phyloP scores from a whole-genome alignment of 2,888 invertebrate genomes.

The Onchidella celtica region DNA sequence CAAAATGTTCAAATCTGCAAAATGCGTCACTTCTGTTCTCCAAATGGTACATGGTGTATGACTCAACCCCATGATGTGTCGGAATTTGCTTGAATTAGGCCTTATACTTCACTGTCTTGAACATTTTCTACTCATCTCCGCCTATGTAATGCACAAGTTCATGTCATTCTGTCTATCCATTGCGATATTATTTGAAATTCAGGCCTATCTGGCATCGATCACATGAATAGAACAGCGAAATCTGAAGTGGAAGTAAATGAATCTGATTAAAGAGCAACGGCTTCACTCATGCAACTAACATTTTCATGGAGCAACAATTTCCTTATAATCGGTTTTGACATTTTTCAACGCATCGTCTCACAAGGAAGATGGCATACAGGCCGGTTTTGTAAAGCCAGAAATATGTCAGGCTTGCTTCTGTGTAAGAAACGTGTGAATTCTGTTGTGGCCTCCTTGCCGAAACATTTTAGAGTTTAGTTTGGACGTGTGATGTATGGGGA shows the following conservation, averaged over 20 bases:
- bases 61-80: too few relatives aligned
- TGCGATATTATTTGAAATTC: neutral
- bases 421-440: too few relatives aligned
- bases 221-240: slow-evolving; percentile 17
- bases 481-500: too few relatives aligned
- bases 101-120: too few relatives aligned
- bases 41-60: too few relatives aligned
- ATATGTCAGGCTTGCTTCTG: neutral
- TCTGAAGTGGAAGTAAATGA: slow-evolving; percentile 28
- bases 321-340: slow-evolving; percentile 35
- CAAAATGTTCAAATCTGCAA: too few relatives aligned
- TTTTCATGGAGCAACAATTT: slow-evolving; percentile 28
- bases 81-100: too few relatives aligned
- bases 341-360: slow-evolving; percentile 2
- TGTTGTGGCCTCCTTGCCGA: too few relatives aligned
- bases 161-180: slow-evolving; percentile 12
- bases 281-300: neutral
- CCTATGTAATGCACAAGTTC: neutral
- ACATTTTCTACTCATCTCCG: too few relatives aligned
- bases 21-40: too few relatives aligned
- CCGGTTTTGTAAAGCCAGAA: neutral
- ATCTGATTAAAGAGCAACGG: slow-evolving; percentile 36
- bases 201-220: slow-evolving; percentile 4
- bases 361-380: slow-evolving; percentile 4
- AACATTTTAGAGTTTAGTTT: too few relatives aligned